These are phyloP conservation scores for Tetheella fluctuosa DNA, from an alignment of 2,888 invertebrate species.

Conservation along the genomic window DNA sequence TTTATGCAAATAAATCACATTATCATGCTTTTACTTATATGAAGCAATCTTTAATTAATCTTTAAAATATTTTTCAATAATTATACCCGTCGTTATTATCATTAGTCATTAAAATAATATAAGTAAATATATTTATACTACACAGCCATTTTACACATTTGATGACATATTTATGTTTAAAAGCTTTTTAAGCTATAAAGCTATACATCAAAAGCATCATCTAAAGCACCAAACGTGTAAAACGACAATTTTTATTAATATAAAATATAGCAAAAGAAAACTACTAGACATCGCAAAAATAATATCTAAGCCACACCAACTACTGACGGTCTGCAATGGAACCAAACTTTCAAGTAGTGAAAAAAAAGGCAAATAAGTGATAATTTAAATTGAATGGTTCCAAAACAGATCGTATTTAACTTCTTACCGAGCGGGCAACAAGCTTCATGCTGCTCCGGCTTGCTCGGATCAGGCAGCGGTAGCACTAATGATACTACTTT, in stretches of 20 bases:
- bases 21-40: constrained; percentile 63
- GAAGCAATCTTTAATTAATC: constrained; percentile 37
- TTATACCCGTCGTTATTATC: constrained; percentile 19
- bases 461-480: constrained; percentile 93
- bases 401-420: constrained; percentile 49
- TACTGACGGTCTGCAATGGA: constrained; percentile 57
- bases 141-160: constrained; percentile 55
- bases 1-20: constrained; percentile 65
- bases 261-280: constrained; percentile 43
- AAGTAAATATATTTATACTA: constrained; percentile 35
- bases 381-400: constrained; percentile 34
- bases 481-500: constrained; percentile 88
- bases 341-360: constrained; percentile 40
- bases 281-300: constrained; percentile 51
- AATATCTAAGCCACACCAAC: constrained; percentile 72
- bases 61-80: constrained; percentile 16
- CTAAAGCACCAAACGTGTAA: constrained; percentile 58
- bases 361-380: constrained; percentile 31
- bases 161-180: constrained; percentile 32
- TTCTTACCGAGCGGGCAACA: constrained; percentile 94
- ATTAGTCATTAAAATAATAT: constrained; percentile 37
- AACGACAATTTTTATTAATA: constrained; percentile 42
- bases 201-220: constrained; percentile 32
- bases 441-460: constrained; percentile 95
- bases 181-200: too few species aligned